Evolutionary conservation across 2,888 invertebrate genomes (phyloP).

Genomic region (Spisula solida): DNA sequence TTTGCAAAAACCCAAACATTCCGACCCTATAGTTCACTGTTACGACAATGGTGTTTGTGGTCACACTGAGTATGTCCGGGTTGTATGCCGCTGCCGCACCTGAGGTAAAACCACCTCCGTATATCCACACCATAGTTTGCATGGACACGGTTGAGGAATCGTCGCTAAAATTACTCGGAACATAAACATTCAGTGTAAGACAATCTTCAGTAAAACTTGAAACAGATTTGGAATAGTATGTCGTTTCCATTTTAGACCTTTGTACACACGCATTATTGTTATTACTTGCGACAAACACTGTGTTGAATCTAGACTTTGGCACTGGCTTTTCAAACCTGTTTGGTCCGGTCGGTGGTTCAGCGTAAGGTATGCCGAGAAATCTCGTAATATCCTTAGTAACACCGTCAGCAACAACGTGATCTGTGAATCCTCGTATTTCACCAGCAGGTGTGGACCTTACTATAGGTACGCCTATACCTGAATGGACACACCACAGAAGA

Average conservation of each 20-base stretch:
- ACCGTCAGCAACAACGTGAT: no score
- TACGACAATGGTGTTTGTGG: no score
- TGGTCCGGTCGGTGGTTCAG: conserved; percentile 31
- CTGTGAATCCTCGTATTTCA: no score
- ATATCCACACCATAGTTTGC: conserved; percentile 93
- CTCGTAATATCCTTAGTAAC: no score
- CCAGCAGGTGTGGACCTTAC: no score
- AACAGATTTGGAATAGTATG: conserved; percentile 9
- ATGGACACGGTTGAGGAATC: conserved; percentile 90
- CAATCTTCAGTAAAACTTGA: conserved; percentile 94
- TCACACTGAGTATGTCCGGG: conserved; percentile 92
- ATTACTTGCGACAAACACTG: conserved; percentile 16
- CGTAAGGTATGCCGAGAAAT: no score
- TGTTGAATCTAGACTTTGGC: not conserved
- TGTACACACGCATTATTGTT: conserved; percentile 50
- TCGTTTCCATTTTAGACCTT: conserved; percentile 41
- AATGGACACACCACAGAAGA: not conserved
- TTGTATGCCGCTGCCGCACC: conserved; percentile 91
- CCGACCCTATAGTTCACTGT: no score
- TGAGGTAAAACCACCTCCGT: conserved; percentile 97
- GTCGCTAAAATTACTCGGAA: no score
- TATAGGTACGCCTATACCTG: not conserved
- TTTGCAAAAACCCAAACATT: conserved; percentile 94
- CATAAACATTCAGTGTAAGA: conserved; percentile 97
- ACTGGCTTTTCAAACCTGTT: conserved; percentile 48